A percentile compares a stretch with the other conserved stretches of the same genome.
Evolutionary conservation across 2,797 vertebrate species (phyloP).

Genomic region (Vultur gryphus): DNA sequence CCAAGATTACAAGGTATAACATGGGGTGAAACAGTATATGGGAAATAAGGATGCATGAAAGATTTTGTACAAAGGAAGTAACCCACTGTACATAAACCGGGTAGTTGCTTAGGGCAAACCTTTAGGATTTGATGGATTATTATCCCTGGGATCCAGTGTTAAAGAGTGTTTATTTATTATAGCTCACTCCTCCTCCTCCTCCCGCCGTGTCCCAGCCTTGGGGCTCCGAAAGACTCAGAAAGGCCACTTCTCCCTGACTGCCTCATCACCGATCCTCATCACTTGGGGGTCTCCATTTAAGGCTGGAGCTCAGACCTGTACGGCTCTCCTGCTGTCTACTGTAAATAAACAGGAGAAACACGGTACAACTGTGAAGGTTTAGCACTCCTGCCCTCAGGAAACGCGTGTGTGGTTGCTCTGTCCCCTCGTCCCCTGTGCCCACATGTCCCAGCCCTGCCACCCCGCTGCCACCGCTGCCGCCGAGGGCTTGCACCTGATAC

Average conservation of each 20-base stretch:
- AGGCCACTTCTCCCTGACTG: neutral
- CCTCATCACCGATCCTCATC: neutral
- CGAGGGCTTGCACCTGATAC: neutral
- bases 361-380: neutral
- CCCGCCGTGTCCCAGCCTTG: neutral
- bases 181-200: neutral
- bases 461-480: rapidly evolving
- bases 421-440: neutral
- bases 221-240: neutral
- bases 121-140: slow-evolving; percentile 39
- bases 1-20: slow-evolving; percentile 32
- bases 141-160: slow-evolving; percentile 8
- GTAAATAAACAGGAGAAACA: neutral
- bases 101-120: slow-evolving; percentile 3
- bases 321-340: neutral
- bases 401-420: neutral
- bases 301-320: neutral
- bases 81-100: neutral
- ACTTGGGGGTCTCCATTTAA: neutral
- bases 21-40: slow-evolving; percentile 14
- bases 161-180: slow-evolving; percentile 19
- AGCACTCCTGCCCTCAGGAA: neutral
- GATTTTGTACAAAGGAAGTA: slow-evolving; percentile 28
- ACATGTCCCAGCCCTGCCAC: neutral
- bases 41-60: slow-evolving; percentile 34